Evolutionary conservation across 1,140 invertebrate genomes (phyloP), one percentile per base, ranked within the genome.

Genomic region (Macrosteles quadrilineatus): DNA sequence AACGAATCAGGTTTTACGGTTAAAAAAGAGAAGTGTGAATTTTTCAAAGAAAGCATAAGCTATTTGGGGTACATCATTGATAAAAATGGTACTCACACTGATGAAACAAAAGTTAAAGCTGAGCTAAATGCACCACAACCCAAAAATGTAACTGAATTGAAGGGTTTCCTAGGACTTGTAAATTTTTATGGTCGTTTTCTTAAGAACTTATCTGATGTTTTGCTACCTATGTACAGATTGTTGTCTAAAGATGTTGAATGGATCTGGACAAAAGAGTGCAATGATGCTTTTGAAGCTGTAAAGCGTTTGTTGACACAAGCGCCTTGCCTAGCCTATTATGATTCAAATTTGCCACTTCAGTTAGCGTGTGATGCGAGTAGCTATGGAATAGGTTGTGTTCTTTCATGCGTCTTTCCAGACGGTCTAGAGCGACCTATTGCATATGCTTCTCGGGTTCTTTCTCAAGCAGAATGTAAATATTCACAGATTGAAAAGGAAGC

Each of bases 291-390:
- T 75, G 79, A 79, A 79, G 78, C 79, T 75, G 78, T 71, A 73
- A 76, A 75, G 65, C 57, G 69, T 72, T 62, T 74, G 53, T 31
- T 65, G 53, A 73, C n/a, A n/a, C n/a, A 43, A 21, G 63, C 62
- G 68, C 36, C 72, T 72, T 29, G 67, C 30, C 70, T 75, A 79
- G 53, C 27, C 17, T 29, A 21, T 62, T 84, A 78, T 73, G 77
- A 85, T 59, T 75, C 77, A 21, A 69, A 76, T 14, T 70, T 75
- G 29, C 63, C 73, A 19, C 65, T 85, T 1, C 71, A 80, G 14
- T 31, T 86, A 32, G 76, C 82, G 11, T 80, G 80, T 31, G 85
- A 87, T 77, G 82, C 83, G 12, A 82, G 78, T 43, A 69, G 77
- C 0, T 80, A 79, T 75, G 85, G 82, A 72, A 86, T 2, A 83